Base-by-base conservation (phyloP, 2,113 vertebrate genomes). In the Lophius piscatorius region DNA sequence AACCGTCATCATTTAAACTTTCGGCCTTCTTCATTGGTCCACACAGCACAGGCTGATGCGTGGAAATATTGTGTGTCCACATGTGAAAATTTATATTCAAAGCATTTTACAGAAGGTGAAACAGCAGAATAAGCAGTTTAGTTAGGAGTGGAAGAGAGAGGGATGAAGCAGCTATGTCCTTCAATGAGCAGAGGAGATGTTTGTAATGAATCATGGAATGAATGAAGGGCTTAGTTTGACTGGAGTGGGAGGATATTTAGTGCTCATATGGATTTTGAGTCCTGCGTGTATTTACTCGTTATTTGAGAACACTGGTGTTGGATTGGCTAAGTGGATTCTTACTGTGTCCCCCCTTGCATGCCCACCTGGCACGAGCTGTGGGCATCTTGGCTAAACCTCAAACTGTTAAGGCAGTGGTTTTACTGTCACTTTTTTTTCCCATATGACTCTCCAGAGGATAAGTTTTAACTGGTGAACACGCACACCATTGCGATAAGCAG, bases 381-480 rank as follows among this genome's bases (percentile, higher is more conserved):
- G 23, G 62, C 67, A 41, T 16, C 55, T 71, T 81, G 72, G 73
- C 60, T 61, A 40, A 22, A 21, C 17, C 17, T 51, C 22, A 64
- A 3, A 42, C 57, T 55, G 55, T 70, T 75, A 62, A 83, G 77
- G 67, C 56, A 26, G 59, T 6, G 18, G 58, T 60, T 80, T 71
- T 47, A 54, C 26, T 66, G 55, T 76, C 54, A 36, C 6, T 26
- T 16, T n/a, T 26, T 78, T 67, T 81, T 63, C 66, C 64, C 74
- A 45, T 55, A 38, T 1, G 16, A 55, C 68, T 78, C 61, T 86
- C 70, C 62, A 80, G 76, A 77, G 58, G 56, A 51, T 63, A 38
- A 16, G 59, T 87, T 13, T 65, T 59, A 66, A 65, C 54, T 67
- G 49, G 48, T 71, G 35, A 68, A 35, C 61, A 48, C 7, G 48